These are phyloP conservation scores for Cyrtodaria siliqua DNA, from an alignment of 2,888 invertebrate species.

Conservation along the genomic window DNA sequence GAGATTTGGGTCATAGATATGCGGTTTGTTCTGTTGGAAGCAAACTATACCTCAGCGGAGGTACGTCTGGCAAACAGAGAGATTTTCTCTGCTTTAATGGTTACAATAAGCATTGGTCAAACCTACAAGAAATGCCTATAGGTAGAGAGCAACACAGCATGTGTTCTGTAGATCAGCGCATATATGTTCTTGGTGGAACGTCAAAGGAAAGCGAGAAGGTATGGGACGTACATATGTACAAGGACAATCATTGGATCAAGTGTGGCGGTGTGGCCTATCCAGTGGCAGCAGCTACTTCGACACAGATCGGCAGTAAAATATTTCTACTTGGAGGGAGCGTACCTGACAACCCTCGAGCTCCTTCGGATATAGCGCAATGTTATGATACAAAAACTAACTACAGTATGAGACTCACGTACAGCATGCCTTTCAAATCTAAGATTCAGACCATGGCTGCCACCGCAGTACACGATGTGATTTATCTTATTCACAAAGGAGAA, in stretches of 20 bases:
- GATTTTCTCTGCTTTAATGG: slow-evolving; percentile 28
- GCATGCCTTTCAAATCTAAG: slow-evolving; percentile 46
- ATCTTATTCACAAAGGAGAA: slow-evolving; percentile 32
- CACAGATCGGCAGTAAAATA: slow-evolving; percentile 24
- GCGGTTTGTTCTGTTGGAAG: slow-evolving; percentile 37
- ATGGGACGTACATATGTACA: slow-evolving; percentile 34
- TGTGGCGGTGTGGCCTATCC: slow-evolving; percentile 32
- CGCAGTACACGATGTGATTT: slow-evolving; percentile 18
- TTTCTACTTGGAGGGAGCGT: slow-evolving; percentile 50
- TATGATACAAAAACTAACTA: slow-evolving; percentile 33
- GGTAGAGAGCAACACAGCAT: slow-evolving; percentile 51
- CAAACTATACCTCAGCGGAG: slow-evolving; percentile 50
- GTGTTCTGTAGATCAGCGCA: slow-evolving; percentile 21
- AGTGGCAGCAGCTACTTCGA: slow-evolving; percentile 28
- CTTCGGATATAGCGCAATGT: slow-evolving; percentile 39
- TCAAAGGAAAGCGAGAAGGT: slow-evolving; percentile 2
- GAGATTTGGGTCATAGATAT: slow-evolving; percentile 47
- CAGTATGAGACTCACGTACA: slow-evolving; percentile 30
- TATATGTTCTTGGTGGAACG: slow-evolving; percentile 47
- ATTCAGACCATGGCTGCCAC: slow-evolving; percentile 23
- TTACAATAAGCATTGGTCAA: slow-evolving; percentile 9
- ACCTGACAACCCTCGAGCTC: neutral
- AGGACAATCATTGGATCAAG: slow-evolving; percentile 20
- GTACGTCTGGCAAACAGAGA: slow-evolving; percentile 17
- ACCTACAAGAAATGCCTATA: slow-evolving; percentile 16